Evolutionary conservation across 2,797 vertebrate species (phyloP), one percentile per base, ranked within the genome.

Genomic region (Pempheris klunzingeri): DNA sequence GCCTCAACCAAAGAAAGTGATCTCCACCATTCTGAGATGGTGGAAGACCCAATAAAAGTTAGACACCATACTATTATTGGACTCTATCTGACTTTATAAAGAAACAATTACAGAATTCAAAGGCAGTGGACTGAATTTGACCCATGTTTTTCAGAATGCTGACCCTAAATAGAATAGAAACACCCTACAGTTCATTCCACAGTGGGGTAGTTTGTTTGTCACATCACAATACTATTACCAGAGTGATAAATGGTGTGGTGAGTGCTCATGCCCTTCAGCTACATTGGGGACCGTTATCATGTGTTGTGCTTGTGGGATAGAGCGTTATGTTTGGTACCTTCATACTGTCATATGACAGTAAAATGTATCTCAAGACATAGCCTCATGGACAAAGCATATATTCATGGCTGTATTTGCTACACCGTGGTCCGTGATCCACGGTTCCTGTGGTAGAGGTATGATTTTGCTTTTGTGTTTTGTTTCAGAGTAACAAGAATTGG

Each of bases 261-360:
- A 84, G 64, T 53, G 24, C 17, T 57, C n/a, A n/a, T n/a, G 55
- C 39, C 59, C 22, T 41, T 43, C 26, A 67, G 69, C 71, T 63
- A 46, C 58, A 66, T 80, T 61, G 83, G 24, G 22, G 30, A 47
- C 41, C 3, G 0, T 68, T 46, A 62, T 87, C 82, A 83, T 83
- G 78, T 83, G 87, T 46, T 81, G 34, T 39, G 46, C 76, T 47
- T 80, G 47, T 55, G 77, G 46, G 34, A 69, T 17, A 52, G 7
- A 62, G 22, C 9, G 0, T 14, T 39, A 8, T 44, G 41, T 69
- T 14, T 41, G n/a, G 47, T 28, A n/a, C n/a, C n/a, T n/a, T n/a
- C n/a, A n/a, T n/a, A n/a, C n/a, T n/a, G n/a, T n/a, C n/a, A n/a
- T n/a, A n/a, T n/a, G n/a, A 38, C 13, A 11, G 18, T 39, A 2